Evolutionary conservation across 2,888 invertebrate genomes (phyloP), one percentile per base, ranked within the genome.

Genomic region (Carabus problematicus): DNA sequence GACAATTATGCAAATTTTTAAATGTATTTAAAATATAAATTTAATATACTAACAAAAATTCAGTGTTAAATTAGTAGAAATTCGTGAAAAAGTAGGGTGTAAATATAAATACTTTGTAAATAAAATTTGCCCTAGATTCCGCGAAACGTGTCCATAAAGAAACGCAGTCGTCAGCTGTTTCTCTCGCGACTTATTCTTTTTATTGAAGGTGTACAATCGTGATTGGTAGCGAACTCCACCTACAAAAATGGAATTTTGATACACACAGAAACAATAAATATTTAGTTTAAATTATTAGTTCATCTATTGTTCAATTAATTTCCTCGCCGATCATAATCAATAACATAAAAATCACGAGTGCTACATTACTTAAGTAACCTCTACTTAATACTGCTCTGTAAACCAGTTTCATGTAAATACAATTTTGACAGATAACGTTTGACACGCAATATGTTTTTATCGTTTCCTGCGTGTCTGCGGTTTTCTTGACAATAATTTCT

Each of bases 401-500:
- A 18, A 69, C 55, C 69, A 62, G 45, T 69, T 29, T 55, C 69
- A 69, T 69, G 69, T 69, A 69, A 69, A 69, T 69, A 69, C 12
- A 56, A 19, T 60, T 69, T 69, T 42, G 60, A 54, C 62, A 69
- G 69, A 69, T 69, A 69, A 69, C 62, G 69, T 67, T 64, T 69
- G 69, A 62, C 69, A 69, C 69, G 62, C 69, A 69, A 69, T 69
- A 69, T 69, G 69, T 69, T 69, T 69, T 69, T 62, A 45, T 62
- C 45, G 56, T 69, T 61, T 45, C 56, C 55, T 39, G 55, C 45
- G 55, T 69, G 61, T 45, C 72, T 71, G 70, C 72, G 68, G 70
- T 75, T 70, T 76, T 77, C 76, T 73, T 78, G 77, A 78, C 76
- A 73, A 75, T 72, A 71, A 72, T 62, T 73, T 70, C 63, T 69